phyloP scores from a whole-genome alignment of 2,113 vertebrate genomes.

The Lampris incognitus region DNA sequence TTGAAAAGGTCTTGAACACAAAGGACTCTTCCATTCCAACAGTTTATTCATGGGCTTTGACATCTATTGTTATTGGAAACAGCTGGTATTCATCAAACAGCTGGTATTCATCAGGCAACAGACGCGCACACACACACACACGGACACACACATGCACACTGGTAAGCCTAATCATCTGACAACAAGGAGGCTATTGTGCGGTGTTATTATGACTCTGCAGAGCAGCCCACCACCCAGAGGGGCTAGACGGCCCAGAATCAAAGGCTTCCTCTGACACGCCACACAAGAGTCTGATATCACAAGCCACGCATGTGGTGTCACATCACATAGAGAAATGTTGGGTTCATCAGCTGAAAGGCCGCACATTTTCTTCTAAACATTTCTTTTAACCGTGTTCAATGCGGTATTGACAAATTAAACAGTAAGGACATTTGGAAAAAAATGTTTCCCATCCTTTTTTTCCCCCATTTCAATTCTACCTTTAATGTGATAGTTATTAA shows the following conservation, averaged over 20 bases:
- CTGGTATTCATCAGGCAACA: background rate
- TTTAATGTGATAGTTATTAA: no score
- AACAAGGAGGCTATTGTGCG: slow-evolving; percentile 75
- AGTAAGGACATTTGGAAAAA: slow-evolving; percentile 33
- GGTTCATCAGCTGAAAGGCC: slow-evolving; percentile 59
- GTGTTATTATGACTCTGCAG: slow-evolving; percentile 69
- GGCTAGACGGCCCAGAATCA: slow-evolving; percentile 65
- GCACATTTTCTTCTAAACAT: background rate
- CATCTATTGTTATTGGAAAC: slow-evolving; percentile 77
- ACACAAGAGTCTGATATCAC: slow-evolving; percentile 66
- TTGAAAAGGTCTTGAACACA: slow-evolving; percentile 72
- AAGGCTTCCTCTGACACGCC: slow-evolving; percentile 57
- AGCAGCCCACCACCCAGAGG: slow-evolving; percentile 65
- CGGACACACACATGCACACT: slow-evolving; percentile 36
- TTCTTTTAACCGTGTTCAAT: slow-evolving; percentile 38
- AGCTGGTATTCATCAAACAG: slow-evolving; percentile 66
- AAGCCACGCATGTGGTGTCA: slow-evolving; percentile 69
- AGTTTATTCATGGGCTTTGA: slow-evolving; percentile 67
- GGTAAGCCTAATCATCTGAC: slow-evolving; percentile 72
- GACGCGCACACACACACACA: slow-evolving; percentile 28
- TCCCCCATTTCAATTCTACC: no score
- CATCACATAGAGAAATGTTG: slow-evolving; percentile 44
- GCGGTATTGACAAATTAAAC: slow-evolving; percentile 43
- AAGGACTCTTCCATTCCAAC: slow-evolving; percentile 66
- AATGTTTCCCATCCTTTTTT: no score